These are phyloP conservation scores for Panagrolaimus sp. DNA, from an alignment of 1,140 invertebrate genomes.

Conservation along the genomic window DNA sequence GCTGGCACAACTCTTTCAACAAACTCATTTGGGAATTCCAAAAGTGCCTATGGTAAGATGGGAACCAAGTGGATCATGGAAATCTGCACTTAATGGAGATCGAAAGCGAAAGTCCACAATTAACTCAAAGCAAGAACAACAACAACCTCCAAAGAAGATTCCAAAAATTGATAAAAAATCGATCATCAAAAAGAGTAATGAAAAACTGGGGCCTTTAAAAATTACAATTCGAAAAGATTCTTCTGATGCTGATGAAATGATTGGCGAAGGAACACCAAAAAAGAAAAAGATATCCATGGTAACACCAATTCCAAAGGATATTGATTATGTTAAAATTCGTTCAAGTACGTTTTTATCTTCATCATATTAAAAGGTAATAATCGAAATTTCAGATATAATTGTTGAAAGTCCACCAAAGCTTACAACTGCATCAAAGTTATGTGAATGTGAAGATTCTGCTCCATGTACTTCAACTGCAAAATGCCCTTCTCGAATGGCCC, in stretches of 20 bases:
- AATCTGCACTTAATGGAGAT: neutral
- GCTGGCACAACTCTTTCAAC: neutral
- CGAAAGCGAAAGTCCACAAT: too few species aligned
- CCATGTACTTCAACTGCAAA: neutral
- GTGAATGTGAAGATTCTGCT: neutral
- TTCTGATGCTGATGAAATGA: too few species aligned
- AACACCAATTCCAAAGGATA: constrained; percentile 6
- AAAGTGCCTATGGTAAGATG: neutral
- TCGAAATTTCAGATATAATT: too few species aligned
- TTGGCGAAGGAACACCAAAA: too few species aligned
- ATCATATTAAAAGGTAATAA: too few species aligned
- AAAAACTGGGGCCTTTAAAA: too few species aligned
- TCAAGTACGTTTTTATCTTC: neutral
- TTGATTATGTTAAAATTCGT: constrained; percentile 3
- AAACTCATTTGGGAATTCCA: neutral
- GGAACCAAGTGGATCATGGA: neutral
- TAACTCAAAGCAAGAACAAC: too few species aligned
- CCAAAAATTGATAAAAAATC: too few species aligned
- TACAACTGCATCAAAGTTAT: neutral
- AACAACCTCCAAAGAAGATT: too few species aligned
- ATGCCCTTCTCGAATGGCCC: neutral
- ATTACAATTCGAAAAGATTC: too few species aligned
- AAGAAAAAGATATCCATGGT: too few species aligned
- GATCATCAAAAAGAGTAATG: too few species aligned
- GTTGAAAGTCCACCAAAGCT: neutral